Evolutionary conservation across 1,140 invertebrate genomes (phyloP).

Genomic region (Conopomorpha cramerella): DNA sequence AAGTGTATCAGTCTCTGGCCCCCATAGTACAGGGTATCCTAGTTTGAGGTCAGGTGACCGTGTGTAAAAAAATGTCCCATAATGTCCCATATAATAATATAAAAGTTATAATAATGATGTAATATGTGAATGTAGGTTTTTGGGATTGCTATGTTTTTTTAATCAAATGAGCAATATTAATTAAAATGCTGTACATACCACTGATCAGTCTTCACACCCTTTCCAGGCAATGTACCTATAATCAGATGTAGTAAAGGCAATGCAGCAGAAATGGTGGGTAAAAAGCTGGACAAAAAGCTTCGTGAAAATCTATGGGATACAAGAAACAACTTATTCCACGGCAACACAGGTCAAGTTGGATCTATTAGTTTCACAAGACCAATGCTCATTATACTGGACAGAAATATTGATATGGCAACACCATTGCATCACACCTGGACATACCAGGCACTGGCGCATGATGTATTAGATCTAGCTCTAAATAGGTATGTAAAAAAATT

Average conservation of each 20-base stretch:
- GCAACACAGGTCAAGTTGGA: conserved; percentile 77
- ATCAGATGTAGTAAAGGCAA: conserved; percentile 95
- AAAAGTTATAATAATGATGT: no score
- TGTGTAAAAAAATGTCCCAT: no score
- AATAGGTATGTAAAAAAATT: conserved; percentile 63
- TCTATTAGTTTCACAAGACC: conserved; percentile 90
- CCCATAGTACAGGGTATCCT: no score
- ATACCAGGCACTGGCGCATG: conserved; percentile 96
- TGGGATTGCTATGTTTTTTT: no score
- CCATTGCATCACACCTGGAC: conserved; percentile 99
- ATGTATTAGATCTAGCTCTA: conserved; percentile 88
- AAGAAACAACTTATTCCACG: conserved; percentile 93
- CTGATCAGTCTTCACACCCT: no score
- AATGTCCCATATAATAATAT: no score
- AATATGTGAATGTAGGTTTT: no score
- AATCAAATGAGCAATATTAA: no score
- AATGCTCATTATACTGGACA: conserved; percentile 89
- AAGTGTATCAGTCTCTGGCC: no score
- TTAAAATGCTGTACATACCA: no score
- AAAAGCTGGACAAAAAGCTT: conserved; percentile 96
- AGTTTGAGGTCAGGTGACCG: no score
- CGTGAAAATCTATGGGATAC: conserved; percentile 96
- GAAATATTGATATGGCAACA: conserved; percentile 96
- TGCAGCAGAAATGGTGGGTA: conserved; percentile 97
- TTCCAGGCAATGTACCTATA: conserved; percentile 90